A percentile compares a stretch with the other conserved stretches of the same genome.
phyloP scores from a whole-genome alignment of 2,113 vertebrate genomes.

The Dolichallabes microphthalmus region DNA sequence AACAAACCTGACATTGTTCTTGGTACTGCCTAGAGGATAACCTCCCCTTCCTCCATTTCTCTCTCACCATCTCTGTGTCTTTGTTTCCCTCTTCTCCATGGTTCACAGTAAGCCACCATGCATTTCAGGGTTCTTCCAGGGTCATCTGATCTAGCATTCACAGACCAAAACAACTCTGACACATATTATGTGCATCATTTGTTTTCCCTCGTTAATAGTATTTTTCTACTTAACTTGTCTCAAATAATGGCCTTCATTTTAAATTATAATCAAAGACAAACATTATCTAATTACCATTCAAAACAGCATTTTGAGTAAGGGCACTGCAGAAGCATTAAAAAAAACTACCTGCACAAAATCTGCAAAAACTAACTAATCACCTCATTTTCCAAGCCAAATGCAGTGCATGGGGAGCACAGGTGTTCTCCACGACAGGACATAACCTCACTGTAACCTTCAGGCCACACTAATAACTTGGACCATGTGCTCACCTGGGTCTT shows the following conservation, averaged over 20 bases:
- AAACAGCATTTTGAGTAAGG: background rate
- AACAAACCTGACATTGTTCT: slow-evolving; percentile 74
- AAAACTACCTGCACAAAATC: slow-evolving; percentile 28
- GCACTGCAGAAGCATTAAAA: background rate
- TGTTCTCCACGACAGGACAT: slow-evolving; percentile 47
- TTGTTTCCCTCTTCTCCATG: slow-evolving; percentile 47
- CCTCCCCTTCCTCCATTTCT: slow-evolving; percentile 47
- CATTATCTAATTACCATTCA: background rate
- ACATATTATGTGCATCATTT: slow-evolving; percentile 22
- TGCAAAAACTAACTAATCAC: slow-evolving; percentile 38
- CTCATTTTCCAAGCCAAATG: slow-evolving; percentile 10
- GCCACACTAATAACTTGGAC: slow-evolving; percentile 40
- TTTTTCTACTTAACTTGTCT: background rate
- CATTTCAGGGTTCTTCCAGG: slow-evolving; percentile 19
- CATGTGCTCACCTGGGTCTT: slow-evolving; percentile 42
- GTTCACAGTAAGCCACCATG: slow-evolving; percentile 23
- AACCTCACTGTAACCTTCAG: slow-evolving; percentile 50
- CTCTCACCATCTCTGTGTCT: slow-evolving; percentile 47
- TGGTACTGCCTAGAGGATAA: slow-evolving; percentile 59
- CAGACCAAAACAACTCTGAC: slow-evolving; percentile 25
- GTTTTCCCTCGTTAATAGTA: slow-evolving; percentile 19
- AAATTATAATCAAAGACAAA: background rate
- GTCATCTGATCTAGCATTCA: slow-evolving; percentile 36
- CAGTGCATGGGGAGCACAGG: slow-evolving; percentile 50
- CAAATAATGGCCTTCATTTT: background rate